Conservation (phyloP, 2,113 vertebrate species). For the Ahaetulla prasina region DNA sequence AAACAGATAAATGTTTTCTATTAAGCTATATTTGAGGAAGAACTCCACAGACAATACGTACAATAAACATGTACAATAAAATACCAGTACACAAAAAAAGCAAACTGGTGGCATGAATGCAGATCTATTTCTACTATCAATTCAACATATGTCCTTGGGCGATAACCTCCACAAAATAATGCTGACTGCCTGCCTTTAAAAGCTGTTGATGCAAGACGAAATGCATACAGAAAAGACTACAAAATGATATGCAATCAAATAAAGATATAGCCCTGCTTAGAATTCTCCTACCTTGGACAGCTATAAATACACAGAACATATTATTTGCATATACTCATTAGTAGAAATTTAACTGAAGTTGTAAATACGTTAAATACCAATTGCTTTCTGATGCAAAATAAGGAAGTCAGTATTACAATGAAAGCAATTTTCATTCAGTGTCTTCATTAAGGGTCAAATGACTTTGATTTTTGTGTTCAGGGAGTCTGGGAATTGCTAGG, state of each 20-base stretch:
- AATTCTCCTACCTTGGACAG: neutral
- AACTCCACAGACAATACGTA: neutral
- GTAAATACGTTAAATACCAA: neutral
- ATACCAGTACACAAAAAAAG: neutral
- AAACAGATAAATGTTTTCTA: neutral
- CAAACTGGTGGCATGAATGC: neutral
- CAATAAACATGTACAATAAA: neutral
- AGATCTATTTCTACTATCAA: neutral
- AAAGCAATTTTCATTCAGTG: neutral
- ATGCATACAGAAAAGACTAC: neutral
- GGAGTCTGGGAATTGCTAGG: neutral
- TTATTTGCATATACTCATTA: neutral
- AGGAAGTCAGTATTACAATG: neutral
- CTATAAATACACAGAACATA: neutral
- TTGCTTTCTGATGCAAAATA: neutral
- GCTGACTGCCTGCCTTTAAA: neutral
- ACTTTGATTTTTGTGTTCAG: neutral
- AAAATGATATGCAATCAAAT: neutral
- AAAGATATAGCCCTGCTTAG: neutral
- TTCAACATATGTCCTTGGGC: neutral
- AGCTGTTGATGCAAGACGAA: neutral
- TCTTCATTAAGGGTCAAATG: neutral
- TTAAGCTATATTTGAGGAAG: neutral
- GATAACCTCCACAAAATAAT: neutral
- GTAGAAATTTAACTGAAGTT: neutral